A percentile compares a stretch with the other conserved stretches of the same genome.
Evolutionary conservation across 2,888 invertebrate species (phyloP).

Genomic region (Dryobotodes eremita): DNA sequence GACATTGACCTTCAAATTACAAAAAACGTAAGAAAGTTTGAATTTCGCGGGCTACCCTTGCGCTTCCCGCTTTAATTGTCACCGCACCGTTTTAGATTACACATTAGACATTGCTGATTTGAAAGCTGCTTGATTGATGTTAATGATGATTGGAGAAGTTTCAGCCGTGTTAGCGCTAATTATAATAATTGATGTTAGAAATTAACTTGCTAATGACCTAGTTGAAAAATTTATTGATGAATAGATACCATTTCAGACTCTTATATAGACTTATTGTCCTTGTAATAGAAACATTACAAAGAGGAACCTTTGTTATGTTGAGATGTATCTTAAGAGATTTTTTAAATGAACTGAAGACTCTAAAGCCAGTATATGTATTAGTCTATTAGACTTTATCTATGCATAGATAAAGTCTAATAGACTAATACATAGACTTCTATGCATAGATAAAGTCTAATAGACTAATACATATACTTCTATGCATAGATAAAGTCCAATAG

Average conservation of each 20-base stretch:
- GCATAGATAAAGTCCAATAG: too few species aligned
- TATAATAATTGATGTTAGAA: not conserved
- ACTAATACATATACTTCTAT: too few species aligned
- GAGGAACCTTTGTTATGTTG: not conserved
- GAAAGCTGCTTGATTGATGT: slow-evolving; percentile 21
- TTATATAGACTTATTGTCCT: not conserved
- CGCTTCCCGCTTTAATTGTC: slow-evolving; percentile 44
- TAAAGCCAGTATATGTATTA: not conserved
- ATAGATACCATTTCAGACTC: not conserved
- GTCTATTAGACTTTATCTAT: not conserved
- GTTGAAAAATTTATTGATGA: not conserved
- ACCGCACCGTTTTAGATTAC: slow-evolving; percentile 21
- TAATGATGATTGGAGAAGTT: slow-evolving; percentile 13
- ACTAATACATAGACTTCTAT: too few species aligned
- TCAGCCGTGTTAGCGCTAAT: not conserved
- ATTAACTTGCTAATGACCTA: not conserved
- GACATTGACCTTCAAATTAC: too few species aligned
- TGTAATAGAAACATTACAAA: not conserved
- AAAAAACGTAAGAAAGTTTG: too few species aligned
- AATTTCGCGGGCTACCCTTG: too few species aligned
- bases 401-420: too few species aligned
- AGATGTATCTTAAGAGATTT: not conserved
- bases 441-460: too few species aligned
- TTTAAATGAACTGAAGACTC: not conserved
- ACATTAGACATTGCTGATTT: slow-evolving; percentile 10